A percentile compares a stretch with the other conserved stretches of the same genome.
Conservation (phyloP, 2,888 invertebrate species). For the Tanaodytes sp. region DNA sequence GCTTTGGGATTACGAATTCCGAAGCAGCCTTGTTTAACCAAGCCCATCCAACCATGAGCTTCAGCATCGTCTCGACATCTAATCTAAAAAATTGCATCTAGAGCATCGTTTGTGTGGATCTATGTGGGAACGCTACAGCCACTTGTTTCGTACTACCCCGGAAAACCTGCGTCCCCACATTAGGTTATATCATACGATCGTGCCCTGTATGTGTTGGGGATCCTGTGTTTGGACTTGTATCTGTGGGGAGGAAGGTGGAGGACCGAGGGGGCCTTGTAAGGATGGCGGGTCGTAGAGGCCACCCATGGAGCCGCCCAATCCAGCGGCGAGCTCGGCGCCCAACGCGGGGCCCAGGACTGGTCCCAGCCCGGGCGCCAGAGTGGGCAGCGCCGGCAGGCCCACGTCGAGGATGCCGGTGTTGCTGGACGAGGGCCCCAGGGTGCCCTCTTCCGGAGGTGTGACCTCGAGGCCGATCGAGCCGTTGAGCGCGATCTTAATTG, state of each 20-base stretch:
- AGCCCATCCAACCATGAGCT: slow-evolving; percentile 4
- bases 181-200: slow-evolving; percentile 95
- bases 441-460: slow-evolving; percentile 76
- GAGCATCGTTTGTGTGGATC: slow-evolving; percentile 22
- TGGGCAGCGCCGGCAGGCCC: slow-evolving; percentile 71
- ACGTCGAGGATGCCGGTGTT: slow-evolving; percentile 76
- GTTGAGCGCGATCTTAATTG: slow-evolving; percentile 88
- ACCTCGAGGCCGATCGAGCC: slow-evolving; percentile 88
- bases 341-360: slow-evolving; percentile 57
- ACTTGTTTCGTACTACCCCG: slow-evolving; percentile 83
- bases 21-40: too few species aligned
- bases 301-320: slow-evolving; percentile 69
- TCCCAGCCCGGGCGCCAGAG: slow-evolving; percentile 45
- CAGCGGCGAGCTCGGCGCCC: slow-evolving; percentile 58
- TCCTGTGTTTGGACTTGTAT: slow-evolving; percentile 74
- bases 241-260: slow-evolving; percentile 55
- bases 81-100: slow-evolving; percentile 45
- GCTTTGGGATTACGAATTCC: too few species aligned
- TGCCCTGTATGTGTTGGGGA: slow-evolving; percentile 87
- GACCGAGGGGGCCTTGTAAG: slow-evolving; percentile 66
- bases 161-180: slow-evolving; percentile 93
- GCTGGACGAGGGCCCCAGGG: slow-evolving; percentile 71
- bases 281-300: slow-evolving; percentile 75
- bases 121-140: slow-evolving; percentile 78
- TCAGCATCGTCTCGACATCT: too few species aligned